These are phyloP conservation scores for Diplolepis rosae DNA, from an alignment of 2,888 invertebrate species.

Conservation along the genomic window DNA sequence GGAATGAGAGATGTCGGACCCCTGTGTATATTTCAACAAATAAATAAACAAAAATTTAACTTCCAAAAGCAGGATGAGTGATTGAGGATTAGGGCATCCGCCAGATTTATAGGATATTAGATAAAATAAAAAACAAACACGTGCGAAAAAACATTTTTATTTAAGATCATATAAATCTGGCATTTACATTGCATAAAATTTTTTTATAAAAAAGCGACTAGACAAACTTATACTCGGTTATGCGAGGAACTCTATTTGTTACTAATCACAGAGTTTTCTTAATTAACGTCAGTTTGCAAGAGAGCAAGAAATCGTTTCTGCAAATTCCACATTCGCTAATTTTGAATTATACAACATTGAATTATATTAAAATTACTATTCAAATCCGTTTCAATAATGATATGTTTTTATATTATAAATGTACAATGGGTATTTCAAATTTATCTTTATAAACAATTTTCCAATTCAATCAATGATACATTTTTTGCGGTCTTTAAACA, in stretches of 20 bases:
- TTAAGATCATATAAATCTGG: slow-evolving; percentile 71
- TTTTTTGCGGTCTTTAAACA: no score
- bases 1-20: no score
- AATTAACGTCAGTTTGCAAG: background rate
- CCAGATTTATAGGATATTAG: slow-evolving; percentile 70
- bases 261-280: background rate
- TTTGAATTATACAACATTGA: no score
- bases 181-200: slow-evolving; percentile 59
- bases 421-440: no score
- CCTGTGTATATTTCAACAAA: no score
- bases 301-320: background rate
- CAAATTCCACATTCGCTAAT: background rate
- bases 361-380: no score
- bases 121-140: slow-evolving; percentile 50
- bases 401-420: no score
- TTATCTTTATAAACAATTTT: no score
- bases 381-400: no score
- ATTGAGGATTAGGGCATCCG: slow-evolving; percentile 42
- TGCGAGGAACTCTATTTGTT: background rate
- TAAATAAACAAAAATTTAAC: no score
- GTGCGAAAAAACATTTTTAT: slow-evolving; percentile 61
- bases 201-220: slow-evolving; percentile 34
- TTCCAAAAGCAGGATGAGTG: slow-evolving; percentile 25
- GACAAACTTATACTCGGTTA: background rate
- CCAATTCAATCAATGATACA: no score